A percentile compares a stretch with the other conserved stretches of the same genome.
These are phyloP conservation scores for Corydoras maculifer DNA, from an alignment of 2,113 vertebrate genomes.

Conservation along the genomic window DNA sequence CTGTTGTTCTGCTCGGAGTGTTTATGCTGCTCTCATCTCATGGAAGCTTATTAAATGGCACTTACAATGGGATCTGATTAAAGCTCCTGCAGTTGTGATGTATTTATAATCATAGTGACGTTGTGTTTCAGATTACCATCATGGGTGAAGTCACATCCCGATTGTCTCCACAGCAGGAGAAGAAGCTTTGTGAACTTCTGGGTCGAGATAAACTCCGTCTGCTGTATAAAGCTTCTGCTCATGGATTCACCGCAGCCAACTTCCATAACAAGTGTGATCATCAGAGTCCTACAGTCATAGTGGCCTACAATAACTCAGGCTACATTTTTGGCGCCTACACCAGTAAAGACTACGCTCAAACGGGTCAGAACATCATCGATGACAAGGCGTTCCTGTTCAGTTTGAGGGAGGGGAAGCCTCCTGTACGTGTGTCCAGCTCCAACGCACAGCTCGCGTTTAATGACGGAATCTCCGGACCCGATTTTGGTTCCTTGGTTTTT, in stretches of 20 bases:
- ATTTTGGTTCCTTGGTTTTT: slow-evolving; percentile 47
- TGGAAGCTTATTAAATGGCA: too few species aligned
- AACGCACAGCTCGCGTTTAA: slow-evolving; percentile 14
- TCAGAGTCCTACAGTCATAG: slow-evolving; percentile 51
- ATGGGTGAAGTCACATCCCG: slow-evolving; percentile 31
- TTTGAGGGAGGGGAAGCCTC: slow-evolving; percentile 22
- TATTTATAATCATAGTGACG: too few species aligned
- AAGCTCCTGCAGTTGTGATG: too few species aligned
- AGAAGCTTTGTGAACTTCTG: slow-evolving; percentile 32
- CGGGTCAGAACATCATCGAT: slow-evolving; percentile 35
- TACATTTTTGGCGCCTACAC: slow-evolving; percentile 58
- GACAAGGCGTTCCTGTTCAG: slow-evolving; percentile 57
- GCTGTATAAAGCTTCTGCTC: slow-evolving; percentile 55
- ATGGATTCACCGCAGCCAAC: slow-evolving; percentile 36
- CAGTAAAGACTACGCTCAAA: slow-evolving; percentile 41
- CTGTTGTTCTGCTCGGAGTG: too few species aligned
- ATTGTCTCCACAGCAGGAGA: slow-evolving; percentile 43
- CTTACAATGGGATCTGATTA: too few species aligned
- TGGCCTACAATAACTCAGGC: slow-evolving; percentile 55
- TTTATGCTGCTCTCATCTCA: too few species aligned
- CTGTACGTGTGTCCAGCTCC: slow-evolving; percentile 20
- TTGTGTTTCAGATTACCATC: slow-evolving; percentile 19
- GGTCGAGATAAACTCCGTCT: slow-evolving; percentile 45
- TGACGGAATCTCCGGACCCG: slow-evolving; percentile 29
- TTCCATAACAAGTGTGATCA: slow-evolving; percentile 55